These are phyloP conservation scores for Cydia strobilella DNA, from an alignment of 1,140 invertebrate species.

Conservation along the genomic window DNA sequence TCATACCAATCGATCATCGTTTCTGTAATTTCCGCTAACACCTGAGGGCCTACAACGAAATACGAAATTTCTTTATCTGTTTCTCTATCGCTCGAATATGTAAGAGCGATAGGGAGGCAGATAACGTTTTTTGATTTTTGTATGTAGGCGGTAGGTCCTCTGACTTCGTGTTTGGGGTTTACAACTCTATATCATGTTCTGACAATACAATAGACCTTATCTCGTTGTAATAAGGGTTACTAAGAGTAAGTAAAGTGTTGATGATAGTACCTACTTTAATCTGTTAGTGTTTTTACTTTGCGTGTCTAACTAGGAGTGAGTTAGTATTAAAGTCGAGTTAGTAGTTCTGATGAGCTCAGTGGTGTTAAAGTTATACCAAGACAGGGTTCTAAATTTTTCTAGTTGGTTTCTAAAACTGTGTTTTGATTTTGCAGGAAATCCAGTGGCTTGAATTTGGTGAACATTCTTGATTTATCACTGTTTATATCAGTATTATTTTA, in stretches of 20 bases:
- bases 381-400: not conserved
- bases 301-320: too few species aligned
- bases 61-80: too few species aligned
- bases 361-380: not conserved
- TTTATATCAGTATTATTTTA: not conserved
- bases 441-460: not conserved
- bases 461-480: not conserved
- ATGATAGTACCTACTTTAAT: too few species aligned
- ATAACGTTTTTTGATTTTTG: too few species aligned
- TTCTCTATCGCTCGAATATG: too few species aligned
- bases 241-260: too few species aligned
- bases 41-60: not conserved
- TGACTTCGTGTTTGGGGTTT: not conserved
- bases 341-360: not conserved
- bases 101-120: too few species aligned
- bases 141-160: too few species aligned
- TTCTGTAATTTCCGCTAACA: not conserved
- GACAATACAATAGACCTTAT: not conserved
- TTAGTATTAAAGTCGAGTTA: too few species aligned
- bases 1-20: slow-evolving; percentile 54
- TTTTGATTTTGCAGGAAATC: not conserved
- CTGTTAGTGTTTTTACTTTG: too few species aligned
- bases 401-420: not conserved
- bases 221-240: too few species aligned
- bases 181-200: not conserved